Evolutionary conservation across 2,888 invertebrate species (phyloP), one percentile per base, ranked within the genome.

Genomic region (Brachypalpus laphriformis): DNA sequence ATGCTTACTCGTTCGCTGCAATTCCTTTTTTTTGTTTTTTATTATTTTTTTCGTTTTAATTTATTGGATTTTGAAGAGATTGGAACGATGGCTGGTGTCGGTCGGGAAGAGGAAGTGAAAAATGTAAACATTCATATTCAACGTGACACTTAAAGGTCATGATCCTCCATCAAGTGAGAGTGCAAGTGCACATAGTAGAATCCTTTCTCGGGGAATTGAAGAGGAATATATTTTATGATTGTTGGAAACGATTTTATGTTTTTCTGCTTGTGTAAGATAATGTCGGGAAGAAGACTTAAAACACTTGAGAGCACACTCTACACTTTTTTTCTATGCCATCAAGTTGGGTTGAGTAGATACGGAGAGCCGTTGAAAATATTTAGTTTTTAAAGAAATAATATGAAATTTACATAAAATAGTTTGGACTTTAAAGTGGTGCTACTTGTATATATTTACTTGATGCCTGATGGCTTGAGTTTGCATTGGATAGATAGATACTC

Each of bases 81-180:
- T 42, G 57, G 37, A 65, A 51, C 57, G 25, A n/a, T 74, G 31
- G 40, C 34, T 45, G 7, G 18, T 25, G 16, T 54, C 4, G 18
- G 16, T 54, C 4, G 18, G 54, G 9, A 37, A 40, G 31, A 66
- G 68, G 56, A 74, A 74, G 81, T 68, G 61, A 59, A 78, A 82
- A 70, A 82, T 82, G 75, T 40, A 82, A 82, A 70, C 81, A 82
- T 68, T 57, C 70, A 56, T 75, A 70, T 70, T 82, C 63, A 75
- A 82, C 40, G 63, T 70, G 75, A 70, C 75, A 81, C 81, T 81
- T 63, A 42, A 34, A 75, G 70, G 75, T 75, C 70, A 63, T 82
- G 75, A 82, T 82, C 57, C 75, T 57, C 61, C 56, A 37, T 49
- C 40, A 68, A 68, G 47, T 45, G 9, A n/a, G 16, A 72, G 56